Evolutionary conservation across 2,797 vertebrate species (phyloP).

Genomic region (Pelochelys cantorii): DNA sequence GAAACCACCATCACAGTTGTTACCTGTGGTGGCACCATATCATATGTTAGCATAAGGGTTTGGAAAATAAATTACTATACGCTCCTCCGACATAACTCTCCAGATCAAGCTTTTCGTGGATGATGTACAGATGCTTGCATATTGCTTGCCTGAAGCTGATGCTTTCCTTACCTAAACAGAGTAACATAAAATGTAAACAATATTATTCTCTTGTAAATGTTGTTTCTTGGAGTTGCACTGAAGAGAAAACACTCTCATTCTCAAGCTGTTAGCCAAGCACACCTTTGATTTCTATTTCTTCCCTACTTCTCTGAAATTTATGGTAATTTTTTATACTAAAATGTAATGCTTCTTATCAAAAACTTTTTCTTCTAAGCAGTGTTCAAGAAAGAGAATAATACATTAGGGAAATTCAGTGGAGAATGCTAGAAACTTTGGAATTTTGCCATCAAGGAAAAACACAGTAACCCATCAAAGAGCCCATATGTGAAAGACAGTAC

Average conservation of each 20-base stretch:
- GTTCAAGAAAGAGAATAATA: not conserved
- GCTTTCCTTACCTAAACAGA: not conserved
- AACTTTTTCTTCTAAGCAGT: not conserved
- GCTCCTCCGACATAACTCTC: not conserved
- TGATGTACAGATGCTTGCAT: not conserved
- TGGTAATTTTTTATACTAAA: slow-evolving; percentile 19
- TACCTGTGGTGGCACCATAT: not conserved
- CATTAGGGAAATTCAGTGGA: not conserved
- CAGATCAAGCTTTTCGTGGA: not conserved
- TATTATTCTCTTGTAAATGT: not conserved
- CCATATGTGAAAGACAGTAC: not conserved
- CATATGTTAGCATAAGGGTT: not conserved
- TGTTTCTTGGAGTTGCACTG: not conserved
- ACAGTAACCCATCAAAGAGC: not conserved
- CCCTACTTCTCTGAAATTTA: not conserved
- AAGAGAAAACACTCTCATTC: not conserved
- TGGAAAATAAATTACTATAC: not conserved
- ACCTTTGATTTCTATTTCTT: not conserved
- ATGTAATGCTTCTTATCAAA: slow-evolving; percentile 14
- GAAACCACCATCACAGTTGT: not conserved
- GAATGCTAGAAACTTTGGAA: not conserved
- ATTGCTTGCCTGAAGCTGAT: not conserved
- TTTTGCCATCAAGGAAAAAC: not conserved
- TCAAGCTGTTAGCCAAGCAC: slow-evolving; percentile 4
- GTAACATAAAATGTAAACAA: not conserved